Base-by-base conservation (phyloP, 2,113 vertebrate species). In the Labeo catla region DNA sequence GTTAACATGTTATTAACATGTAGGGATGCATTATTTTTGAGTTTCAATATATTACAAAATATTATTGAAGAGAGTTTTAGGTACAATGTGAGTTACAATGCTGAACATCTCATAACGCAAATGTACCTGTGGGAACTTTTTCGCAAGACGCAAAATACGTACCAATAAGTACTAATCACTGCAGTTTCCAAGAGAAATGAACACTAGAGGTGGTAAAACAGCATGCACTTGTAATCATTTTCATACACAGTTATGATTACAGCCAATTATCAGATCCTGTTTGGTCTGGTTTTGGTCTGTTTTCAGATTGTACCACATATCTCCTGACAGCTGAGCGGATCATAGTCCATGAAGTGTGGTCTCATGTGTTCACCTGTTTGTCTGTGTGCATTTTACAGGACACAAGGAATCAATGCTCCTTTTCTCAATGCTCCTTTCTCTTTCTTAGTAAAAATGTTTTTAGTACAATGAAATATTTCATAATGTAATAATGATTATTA, bases 181-280 rank as follows among this genome's bases (percentile, higher is more conserved):
- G 2, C 39, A 39, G 39, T 39, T 39, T 39, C 39, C 39, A 39
- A 39, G 0, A 39, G 39, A 39, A 39, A 39, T 39, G 39, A 39
- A 39, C 39, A 39, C 39, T 39, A 39, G 39, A 39, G 39, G 39
- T 3, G 39, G 39, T 39, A 39, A 39, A 39, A 39, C 39, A 39
- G 39, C 39, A 5, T 2, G 39, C 39, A 39, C 39, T 39, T 39
- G 39, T 39, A 39, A 39, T 39, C 39, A 5, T 39, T 39, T 39
- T 39, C 3, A 5, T 39, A 39, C 39, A 39, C 39, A 5, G 39
- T 39, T 39, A 39, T 39, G 39, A 39, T 39, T 39, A 39, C 3
- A 39, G 39, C 39, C 7, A 50, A 80, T 91, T 91, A 91, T 92
- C 90, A 91, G 13, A 89, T 85, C 89, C 79, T 91, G 91, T 93